These are phyloP conservation scores for Oasisia sp. DNA, from an alignment of 2,888 invertebrate genomes.

Conservation along the genomic window DNA sequence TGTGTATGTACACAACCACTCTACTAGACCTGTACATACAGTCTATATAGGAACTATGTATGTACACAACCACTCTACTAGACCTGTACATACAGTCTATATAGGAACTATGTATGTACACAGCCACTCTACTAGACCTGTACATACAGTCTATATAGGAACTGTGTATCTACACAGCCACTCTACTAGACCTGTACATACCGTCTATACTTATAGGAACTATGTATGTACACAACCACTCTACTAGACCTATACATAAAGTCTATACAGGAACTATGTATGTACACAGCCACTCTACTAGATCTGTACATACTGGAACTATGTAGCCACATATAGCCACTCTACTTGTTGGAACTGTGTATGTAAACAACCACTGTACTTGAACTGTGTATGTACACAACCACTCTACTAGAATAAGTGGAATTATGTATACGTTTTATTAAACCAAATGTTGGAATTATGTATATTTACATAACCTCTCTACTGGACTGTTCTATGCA, in stretches of 20 bases:
- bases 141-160: background rate
- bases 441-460: no score
- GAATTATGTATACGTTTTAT: no score
- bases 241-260: background rate
- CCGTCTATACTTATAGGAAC: no score
- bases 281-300: background rate
- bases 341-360: background rate
- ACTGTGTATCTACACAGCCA: background rate
- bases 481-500: no score
- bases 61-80: background rate
- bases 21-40: no score
- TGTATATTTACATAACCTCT: no score
- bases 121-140: background rate
- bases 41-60: no score
- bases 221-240: background rate
- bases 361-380: no score
- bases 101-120: background rate
- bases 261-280: background rate
- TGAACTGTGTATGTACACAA: no score
- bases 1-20: background rate
- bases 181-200: no score
- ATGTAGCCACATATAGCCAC: background rate
- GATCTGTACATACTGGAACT: background rate
- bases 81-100: no score
- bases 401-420: no score